Evolutionary conservation across 2,888 invertebrate genomes (phyloP), one percentile per base, ranked within the genome.

Genomic region (Eupelmus urozonus): DNA sequence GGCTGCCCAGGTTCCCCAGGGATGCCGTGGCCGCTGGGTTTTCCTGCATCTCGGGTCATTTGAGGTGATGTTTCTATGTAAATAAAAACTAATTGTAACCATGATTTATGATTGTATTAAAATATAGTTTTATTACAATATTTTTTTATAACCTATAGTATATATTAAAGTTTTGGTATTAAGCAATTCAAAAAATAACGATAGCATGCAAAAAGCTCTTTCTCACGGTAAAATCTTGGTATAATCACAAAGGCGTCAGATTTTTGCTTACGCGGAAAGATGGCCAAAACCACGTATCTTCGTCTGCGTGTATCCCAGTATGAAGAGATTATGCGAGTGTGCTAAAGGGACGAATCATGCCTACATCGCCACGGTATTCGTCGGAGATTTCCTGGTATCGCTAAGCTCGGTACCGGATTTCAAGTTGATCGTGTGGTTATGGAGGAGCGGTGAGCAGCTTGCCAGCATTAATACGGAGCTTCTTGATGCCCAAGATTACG

Each of bases 401-500:
- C 49, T 88, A 5, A 83, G 84, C 0, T 83, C 84, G 0, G 81
- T 81, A 65, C 86, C 88, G 0, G 62, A 78, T 9, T 89, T 93
- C 85, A 78, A 90, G 3, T 80, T 95, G 42, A 91, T 91, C 1
- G 90, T 95, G 20, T 95, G 94, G 93, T 93, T 92, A 85, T 95
- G 94, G 94, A 92, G 94, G 81, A 93, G 91, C 0, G 91, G 91
- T 0, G 92, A 92, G 79, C 91, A 91, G 59, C 88, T 93, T 11
- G 83, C 89, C 1, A 84, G 87, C 0, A 82, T 91, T 0, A 84
- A 89, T 3, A 88, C 87, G 0, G 9, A 20, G 0, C 84, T 89
- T 7, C 78, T 73, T 0, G 88, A 89, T 71, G 69, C 81, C 0
- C 76, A 82, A 13, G 16, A 57, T 13, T 71, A 80, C 29, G 84